Base-by-base conservation (phyloP, 2,888 invertebrate genomes). In the Nomada fucata region DNA sequence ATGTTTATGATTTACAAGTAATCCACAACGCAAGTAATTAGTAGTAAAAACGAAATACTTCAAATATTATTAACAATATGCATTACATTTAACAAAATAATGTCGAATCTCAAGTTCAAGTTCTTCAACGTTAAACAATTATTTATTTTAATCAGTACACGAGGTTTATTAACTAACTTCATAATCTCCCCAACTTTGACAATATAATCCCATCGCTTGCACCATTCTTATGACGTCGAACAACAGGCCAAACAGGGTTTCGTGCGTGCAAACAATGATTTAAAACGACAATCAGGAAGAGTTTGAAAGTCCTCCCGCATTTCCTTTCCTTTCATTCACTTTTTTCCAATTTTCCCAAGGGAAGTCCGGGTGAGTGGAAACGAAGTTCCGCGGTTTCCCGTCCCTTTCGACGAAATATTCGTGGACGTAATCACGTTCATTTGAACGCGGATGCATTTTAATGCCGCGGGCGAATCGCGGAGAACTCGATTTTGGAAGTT, bases 401-500 rank as follows among this genome's bases (percentile, higher is more conserved):
- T 20, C 50, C 50, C 50, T 67, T 74, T 50, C 69, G 65, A 29
- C 61, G 64, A 60, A 65, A 79, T 70, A 64, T 69, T 59, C 63
- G 59, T 36, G 55, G 36, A n/a, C 36, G 80, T 79, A 86, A 85
- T 83, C 76, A 85, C 63, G 78, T 83, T 86, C 76, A 72, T 79
- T 86, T 72, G 81, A 79, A 72, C 83, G 50, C 76, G 76, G 80
- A 85, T 78, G 76, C 74, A 74, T 82, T 79, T 80, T 80, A 79
- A 79, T 79, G 74, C 65, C 64, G 67, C 68, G 57, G 52, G 68
- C 42, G 76, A 65, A 72, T 81, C 77, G 83, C 59, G 71, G 59
- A 61, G 74, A 85, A 79, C 85, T 85, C 74, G 59, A 77, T 78
- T 74, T 61, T 73, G 42, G 82, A 83, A 88, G 86, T 87, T 83